Conservation (phyloP, 2,113 vertebrate genomes). For the Scytalopus superciliaris region DNA sequence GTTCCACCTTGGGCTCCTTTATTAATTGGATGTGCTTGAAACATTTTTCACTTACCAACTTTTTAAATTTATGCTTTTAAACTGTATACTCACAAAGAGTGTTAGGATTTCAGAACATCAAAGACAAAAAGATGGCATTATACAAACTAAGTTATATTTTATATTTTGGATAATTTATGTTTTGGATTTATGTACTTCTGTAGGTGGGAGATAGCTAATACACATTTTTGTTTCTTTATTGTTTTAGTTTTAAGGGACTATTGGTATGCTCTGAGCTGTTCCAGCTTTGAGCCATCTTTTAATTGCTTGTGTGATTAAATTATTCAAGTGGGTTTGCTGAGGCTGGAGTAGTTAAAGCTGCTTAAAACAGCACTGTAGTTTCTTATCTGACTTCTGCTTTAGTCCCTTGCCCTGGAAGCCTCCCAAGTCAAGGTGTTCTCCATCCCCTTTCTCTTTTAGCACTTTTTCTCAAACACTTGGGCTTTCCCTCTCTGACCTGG, state of each 20-base stretch:
- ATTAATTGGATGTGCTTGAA: neutral
- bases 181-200: neutral
- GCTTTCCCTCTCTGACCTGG: neutral
- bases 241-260: neutral
- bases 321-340: neutral
- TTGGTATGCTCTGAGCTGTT: neutral
- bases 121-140: neutral
- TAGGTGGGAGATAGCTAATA: neutral
- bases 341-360: neutral
- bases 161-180: neutral
- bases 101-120: neutral
- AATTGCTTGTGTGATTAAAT: constrained; percentile 19
- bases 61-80: neutral
- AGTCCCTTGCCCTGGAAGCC: neutral
- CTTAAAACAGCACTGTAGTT: neutral
- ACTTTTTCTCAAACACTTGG: neutral
- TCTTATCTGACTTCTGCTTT: neutral
- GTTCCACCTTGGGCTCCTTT: neutral
- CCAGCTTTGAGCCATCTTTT: constrained; percentile 9
- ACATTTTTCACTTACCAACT: neutral
- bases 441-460: neutral
- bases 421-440: neutral
- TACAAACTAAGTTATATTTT: neutral
- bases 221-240: neutral
- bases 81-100: neutral